Base-by-base conservation (phyloP, 2,888 invertebrate genomes). In the Parascotia fuliginaria region DNA sequence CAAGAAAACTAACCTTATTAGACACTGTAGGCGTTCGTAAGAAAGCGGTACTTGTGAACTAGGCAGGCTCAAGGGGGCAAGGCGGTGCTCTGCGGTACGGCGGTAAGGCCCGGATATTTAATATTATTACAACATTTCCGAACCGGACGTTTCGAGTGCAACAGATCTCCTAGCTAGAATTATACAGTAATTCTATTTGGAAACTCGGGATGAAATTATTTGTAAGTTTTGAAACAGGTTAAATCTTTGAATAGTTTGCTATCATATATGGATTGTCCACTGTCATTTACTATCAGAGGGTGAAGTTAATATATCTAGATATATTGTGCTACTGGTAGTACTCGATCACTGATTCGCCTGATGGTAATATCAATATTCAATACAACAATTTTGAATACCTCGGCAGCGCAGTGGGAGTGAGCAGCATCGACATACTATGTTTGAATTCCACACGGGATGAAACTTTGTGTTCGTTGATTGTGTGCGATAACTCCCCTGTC, bases 91-190 rank as follows among this genome's bases (percentile, higher is more conserved):
- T 31, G 49, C 40, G 59, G 50, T 36, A 42, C 34, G 27, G 33
- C 45, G 34, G 37, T 45, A 42, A 42, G 42, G 32, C 16, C 52
- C 60, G 70, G 73, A 68, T 75, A 73, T 70, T 67, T 65, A 65
- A 73, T 68, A 73, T 65, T 73, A 73, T 75, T 70, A 73, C 47
- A 49, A 51, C 53, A 60, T 70, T 59, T 72, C 73, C 65, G 61
- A 54, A 55, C 55, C 65, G 63, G 68, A 70, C 54, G 61, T 52
- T 55, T 58, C 45, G 38, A 57, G 65, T 24, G 33, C 40, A 44
- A 22, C 44, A 34, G 29, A 32, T 40, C 43, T 14, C 32, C 34
- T 34, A 31, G 6, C 39, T 39, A 42, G 34, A 46, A 37, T 39
- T 47, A 47, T 34, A 50, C 39, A 29, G 19, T 39, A 40, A 50